phyloP scores from a whole-genome alignment of 2,797 vertebrate species.

The Enteromius viviparus region DNA sequence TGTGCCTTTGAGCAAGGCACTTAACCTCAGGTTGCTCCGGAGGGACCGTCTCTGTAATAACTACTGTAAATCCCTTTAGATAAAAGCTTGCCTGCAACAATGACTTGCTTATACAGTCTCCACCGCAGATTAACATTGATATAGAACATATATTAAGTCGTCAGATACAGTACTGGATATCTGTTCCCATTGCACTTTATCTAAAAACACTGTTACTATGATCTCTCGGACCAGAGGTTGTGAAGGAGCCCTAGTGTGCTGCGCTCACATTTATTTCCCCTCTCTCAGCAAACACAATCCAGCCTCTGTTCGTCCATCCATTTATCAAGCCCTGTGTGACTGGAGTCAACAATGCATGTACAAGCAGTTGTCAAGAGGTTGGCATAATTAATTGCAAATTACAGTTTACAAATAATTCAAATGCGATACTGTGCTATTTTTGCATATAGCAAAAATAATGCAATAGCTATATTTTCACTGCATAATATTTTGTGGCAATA shows the following conservation, averaged over 20 bases:
- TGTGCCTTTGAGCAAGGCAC: constrained; percentile 34
- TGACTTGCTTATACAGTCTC: background rate
- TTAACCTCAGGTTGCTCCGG: constrained; percentile 23
- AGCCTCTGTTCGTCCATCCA: constrained; percentile 7
- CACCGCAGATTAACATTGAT: background rate
- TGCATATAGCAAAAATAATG: background rate
- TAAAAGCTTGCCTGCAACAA: background rate
- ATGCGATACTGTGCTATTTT: background rate
- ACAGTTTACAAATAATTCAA: background rate
- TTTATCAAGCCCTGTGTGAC: constrained; percentile 3
- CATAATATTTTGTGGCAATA: background rate
- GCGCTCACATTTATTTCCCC: constrained; percentile 27
- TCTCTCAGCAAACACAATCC: constrained; percentile 30
- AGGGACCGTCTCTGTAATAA: background rate
- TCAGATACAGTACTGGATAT: background rate
- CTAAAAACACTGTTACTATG: background rate
- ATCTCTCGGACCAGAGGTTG: constrained; percentile 9
- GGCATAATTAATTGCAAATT: background rate
- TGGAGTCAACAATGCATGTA: background rate
- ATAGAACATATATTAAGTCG: constrained; percentile 15
- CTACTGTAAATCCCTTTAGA: constrained; percentile 11
- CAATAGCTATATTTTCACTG: background rate
- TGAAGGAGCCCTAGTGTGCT: background rate
- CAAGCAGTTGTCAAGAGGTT: background rate
- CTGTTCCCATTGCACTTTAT: background rate